These are phyloP conservation scores for Sebastes alutus DNA, from an alignment of 2,797 vertebrate genomes.

Conservation along the genomic window DNA sequence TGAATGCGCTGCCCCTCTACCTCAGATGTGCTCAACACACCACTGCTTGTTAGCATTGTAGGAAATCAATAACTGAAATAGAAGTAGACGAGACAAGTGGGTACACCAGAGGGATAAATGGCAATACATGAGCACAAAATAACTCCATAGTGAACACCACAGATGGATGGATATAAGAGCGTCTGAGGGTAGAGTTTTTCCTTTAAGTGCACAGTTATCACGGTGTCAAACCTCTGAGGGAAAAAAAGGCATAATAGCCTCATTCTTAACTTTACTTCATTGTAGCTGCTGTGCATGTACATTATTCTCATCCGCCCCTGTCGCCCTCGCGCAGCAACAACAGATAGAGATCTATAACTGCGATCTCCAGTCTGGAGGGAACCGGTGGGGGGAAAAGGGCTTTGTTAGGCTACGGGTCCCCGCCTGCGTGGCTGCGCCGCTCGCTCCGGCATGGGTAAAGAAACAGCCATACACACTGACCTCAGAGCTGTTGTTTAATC, in stretches of 20 bases:
- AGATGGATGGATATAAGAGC: constrained; percentile 44
- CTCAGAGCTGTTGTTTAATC: constrained; percentile 82
- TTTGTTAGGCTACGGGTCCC: constrained; percentile 44
- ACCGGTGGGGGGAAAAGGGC: constrained; percentile 29
- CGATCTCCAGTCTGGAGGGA: constrained; percentile 50
- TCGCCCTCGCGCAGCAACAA: constrained; percentile 33
- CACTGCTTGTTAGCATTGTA: not conserved
- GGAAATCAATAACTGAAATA: constrained; percentile 31
- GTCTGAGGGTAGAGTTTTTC: constrained; percentile 47
- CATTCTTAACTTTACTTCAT: constrained; percentile 56
- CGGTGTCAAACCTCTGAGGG: constrained; percentile 48
- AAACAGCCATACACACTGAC: constrained; percentile 63
- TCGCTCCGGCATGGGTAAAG: constrained; percentile 51
- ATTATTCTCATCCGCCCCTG: constrained; percentile 46
- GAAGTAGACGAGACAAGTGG: constrained; percentile 11
- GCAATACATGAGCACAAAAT: constrained; percentile 25
- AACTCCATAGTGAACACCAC: not conserved
- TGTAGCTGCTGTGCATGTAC: constrained; percentile 35
- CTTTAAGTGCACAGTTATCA: constrained; percentile 60
- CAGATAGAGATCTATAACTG: constrained; percentile 68
- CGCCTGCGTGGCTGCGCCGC: constrained; percentile 29
- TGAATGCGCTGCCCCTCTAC: not conserved
- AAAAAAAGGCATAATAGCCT: constrained; percentile 25
- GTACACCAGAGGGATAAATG: constrained; percentile 7
- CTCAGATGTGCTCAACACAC: not conserved